Conservation (phyloP, 2,113 vertebrate genomes). For the Pseudorasbora parva region DNA sequence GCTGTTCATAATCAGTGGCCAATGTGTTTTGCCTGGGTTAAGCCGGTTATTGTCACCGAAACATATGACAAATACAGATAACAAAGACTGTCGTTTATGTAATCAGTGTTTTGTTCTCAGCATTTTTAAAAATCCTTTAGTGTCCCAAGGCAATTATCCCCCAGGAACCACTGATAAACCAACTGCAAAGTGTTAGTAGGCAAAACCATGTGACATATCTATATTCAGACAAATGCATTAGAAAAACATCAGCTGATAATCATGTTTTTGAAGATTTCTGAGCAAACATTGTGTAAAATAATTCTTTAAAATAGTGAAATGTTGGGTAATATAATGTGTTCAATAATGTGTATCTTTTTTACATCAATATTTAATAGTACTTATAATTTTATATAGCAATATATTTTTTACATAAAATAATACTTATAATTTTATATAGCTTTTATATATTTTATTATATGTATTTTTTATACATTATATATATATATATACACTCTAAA, state of each 20-base stretch:
- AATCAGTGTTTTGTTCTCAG: constrained; percentile 9
- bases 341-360: too few relatives aligned
- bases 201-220: constrained; percentile 12
- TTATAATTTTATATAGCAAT: too few relatives aligned
- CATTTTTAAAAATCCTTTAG: constrained; percentile 29
- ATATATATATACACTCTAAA: too few relatives aligned
- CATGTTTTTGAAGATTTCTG: too few relatives aligned
- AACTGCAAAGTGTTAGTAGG: background rate
- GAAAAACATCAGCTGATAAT: background rate
- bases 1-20: constrained; percentile 32
- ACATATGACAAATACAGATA: constrained; percentile 51
- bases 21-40: constrained; percentile 19
- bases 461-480: too few relatives aligned
- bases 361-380: too few relatives aligned
- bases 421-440: too few relatives aligned
- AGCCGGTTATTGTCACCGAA: constrained; percentile 39
- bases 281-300: too few relatives aligned
- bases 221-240: background rate
- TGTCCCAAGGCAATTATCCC: constrained; percentile 1
- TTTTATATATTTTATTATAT: too few relatives aligned
- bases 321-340: too few relatives aligned
- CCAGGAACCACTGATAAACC: constrained; percentile 10
- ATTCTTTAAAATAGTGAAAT: too few relatives aligned
- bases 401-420: too few relatives aligned
- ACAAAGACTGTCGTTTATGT: constrained; percentile 23